A percentile compares a stretch with the other conserved stretches of the same genome.
These are phyloP conservation scores for Mercenaria mercenaria DNA, from an alignment of 1,140 invertebrate species.

Conservation along the genomic window DNA sequence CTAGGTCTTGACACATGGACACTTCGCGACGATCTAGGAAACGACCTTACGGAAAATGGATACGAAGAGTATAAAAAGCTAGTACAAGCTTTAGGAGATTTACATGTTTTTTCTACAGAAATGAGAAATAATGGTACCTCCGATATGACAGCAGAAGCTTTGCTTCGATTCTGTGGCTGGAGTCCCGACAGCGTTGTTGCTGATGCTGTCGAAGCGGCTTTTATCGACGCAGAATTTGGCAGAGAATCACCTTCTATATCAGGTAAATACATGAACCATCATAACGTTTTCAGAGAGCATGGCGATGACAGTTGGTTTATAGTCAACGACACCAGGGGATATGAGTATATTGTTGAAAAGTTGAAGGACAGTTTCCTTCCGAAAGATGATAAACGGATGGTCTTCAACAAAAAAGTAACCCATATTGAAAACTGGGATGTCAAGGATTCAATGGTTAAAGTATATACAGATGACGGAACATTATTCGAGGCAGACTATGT, in stretches of 20 bases:
- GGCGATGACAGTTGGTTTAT: neutral
- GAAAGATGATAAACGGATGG: neutral
- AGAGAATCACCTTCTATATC: neutral
- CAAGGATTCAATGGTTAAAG: neutral
- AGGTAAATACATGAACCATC: neutral
- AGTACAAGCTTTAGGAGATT: neutral
- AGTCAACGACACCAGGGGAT: neutral
- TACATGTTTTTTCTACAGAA: neutral
- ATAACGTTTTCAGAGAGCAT: neutral
- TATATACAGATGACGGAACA: neutral
- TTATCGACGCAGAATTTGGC: neutral
- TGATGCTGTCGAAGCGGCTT: neutral
- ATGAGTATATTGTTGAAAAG: neutral
- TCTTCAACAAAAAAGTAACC: neutral
- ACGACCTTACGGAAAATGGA: neutral
- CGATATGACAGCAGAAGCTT: neutral
- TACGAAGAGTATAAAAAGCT: neutral
- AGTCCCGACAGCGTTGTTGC: neutral
- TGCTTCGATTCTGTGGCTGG: neutral
- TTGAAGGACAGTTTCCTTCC: neutral
- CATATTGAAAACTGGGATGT: neutral
- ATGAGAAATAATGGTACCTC: neutral
- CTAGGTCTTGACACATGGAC: neutral
- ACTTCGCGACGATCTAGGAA: neutral
- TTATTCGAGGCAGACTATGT: slow-evolving; percentile 3